These are phyloP conservation scores for Atherix ibis DNA, from an alignment of 2,888 invertebrate species.

Conservation along the genomic window DNA sequence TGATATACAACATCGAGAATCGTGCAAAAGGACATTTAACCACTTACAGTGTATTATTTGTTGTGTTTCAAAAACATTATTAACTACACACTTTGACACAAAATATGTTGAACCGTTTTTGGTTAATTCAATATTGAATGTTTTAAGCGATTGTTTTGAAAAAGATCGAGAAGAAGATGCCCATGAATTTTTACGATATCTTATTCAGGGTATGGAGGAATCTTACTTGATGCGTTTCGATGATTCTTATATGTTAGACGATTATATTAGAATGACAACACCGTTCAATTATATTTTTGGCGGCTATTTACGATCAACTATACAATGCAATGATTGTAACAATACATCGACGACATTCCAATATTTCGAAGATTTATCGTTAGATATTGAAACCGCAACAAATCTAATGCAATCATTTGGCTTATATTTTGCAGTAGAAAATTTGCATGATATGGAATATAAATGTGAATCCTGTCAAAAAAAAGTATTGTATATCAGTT, in stretches of 20 bases:
- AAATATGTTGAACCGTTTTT: slow-evolving; percentile 63
- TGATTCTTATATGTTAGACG: slow-evolving; percentile 61
- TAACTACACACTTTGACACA: slow-evolving; percentile 46
- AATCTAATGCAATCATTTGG: slow-evolving; percentile 80
- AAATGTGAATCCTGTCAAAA: slow-evolving; percentile 88
- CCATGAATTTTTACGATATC: slow-evolving; percentile 87
- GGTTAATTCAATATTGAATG: slow-evolving; percentile 63
- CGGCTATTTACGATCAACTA: slow-evolving; percentile 86
- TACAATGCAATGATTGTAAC: slow-evolving; percentile 75
- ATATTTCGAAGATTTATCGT: slow-evolving; percentile 84
- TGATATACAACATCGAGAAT: slow-evolving; percentile 53
- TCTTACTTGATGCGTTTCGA: slow-evolving; percentile 62
- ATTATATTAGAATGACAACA: slow-evolving; percentile 86
- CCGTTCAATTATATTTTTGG: slow-evolving; percentile 91
- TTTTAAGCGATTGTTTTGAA: slow-evolving; percentile 69
- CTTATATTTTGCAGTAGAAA: slow-evolving; percentile 78
- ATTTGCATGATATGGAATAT: slow-evolving; percentile 81
- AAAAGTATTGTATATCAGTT: slow-evolving; percentile 42
- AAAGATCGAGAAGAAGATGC: slow-evolving; percentile 94
- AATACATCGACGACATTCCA: slow-evolving; percentile 91
- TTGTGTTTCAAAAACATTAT: slow-evolving; percentile 65
- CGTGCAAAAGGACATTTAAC: slow-evolving; percentile 48
- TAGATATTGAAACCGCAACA: slow-evolving; percentile 78
- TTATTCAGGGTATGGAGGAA: slow-evolving; percentile 90
- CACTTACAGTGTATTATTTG: slow-evolving; percentile 66